Percentiles rank a stretch among this genome's conserved stretches.
Conservation (phyloP, 2,113 vertebrate species). For the Nibea albiflora region DNA sequence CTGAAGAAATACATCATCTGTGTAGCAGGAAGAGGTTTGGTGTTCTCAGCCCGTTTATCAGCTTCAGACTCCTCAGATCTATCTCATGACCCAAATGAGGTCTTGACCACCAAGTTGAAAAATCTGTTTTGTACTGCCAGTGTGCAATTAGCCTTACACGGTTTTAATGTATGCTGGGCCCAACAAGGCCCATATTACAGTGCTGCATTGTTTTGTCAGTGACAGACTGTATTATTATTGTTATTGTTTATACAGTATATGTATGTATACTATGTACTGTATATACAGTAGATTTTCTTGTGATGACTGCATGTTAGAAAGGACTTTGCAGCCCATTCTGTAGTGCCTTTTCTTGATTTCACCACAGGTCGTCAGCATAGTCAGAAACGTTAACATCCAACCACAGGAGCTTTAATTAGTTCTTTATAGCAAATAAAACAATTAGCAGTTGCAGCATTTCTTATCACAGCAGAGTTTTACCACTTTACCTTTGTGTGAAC, state of each 20-base stretch:
- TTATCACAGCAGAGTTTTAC: conserved; percentile 6
- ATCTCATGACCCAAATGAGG: neutral
- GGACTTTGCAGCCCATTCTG: neutral
- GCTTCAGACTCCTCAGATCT: neutral
- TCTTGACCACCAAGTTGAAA: neutral
- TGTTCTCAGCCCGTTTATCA: neutral
- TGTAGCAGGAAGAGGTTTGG: neutral
- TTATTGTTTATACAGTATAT: neutral
- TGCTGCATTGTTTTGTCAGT: neutral
- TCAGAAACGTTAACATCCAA: neutral
- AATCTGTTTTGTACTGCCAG: neutral
- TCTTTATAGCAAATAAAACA: conserved; percentile 17
- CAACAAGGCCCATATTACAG: neutral
- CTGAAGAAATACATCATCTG: neutral
- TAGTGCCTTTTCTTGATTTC: neutral
- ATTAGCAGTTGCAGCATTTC: conserved; percentile 11
- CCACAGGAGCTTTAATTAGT: neutral
- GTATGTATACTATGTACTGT: too few relatives aligned
- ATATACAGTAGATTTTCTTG: too few relatives aligned
- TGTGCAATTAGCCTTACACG: neutral
- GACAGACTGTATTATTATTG: neutral
- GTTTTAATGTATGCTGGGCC: neutral
- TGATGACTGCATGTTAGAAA: neutral
- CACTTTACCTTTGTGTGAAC: conserved; percentile 19
- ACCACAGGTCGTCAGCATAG: neutral